Conservation (phyloP, 2,797 vertebrate species). For the Chaetodon trifasciatus region DNA sequence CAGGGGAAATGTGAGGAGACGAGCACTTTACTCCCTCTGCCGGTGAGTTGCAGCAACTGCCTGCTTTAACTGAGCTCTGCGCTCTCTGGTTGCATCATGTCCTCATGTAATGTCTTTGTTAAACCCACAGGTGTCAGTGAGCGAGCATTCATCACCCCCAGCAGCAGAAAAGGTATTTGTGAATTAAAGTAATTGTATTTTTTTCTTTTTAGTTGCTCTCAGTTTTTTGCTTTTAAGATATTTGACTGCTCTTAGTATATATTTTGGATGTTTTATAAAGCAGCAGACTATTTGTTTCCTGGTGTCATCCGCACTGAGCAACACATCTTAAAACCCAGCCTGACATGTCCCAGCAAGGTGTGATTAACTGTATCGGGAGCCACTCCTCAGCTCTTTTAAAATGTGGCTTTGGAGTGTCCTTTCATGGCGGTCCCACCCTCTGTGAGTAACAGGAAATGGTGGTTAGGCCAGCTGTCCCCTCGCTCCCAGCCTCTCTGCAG, state of each 20-base stretch:
- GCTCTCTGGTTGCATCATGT: slow-evolving; percentile 49
- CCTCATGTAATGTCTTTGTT: slow-evolving; percentile 74
- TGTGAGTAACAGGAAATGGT: slow-evolving; percentile 75
- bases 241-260: neutral
- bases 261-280: neutral
- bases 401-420: slow-evolving; percentile 40
- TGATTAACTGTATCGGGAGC: neutral
- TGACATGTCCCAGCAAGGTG: neutral
- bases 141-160: slow-evolving; percentile 69
- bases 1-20: slow-evolving; percentile 79
- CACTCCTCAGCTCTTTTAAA: slow-evolving; percentile 15
- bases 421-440: slow-evolving; percentile 54
- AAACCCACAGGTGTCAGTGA: slow-evolving; percentile 84
- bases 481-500: slow-evolving; percentile 72
- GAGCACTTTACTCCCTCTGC: slow-evolving; percentile 80
- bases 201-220: neutral
- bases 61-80: slow-evolving; percentile 14
- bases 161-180: slow-evolving; percentile 71
- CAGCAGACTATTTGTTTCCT: neutral
- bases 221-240: neutral
- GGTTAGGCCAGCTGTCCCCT: slow-evolving; percentile 82
- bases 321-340: slow-evolving; percentile 4
- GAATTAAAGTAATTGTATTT: slow-evolving; percentile 1
- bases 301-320: neutral
- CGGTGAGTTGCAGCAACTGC: slow-evolving; percentile 75